These are phyloP conservation scores for Spheniscus humboldti DNA, from an alignment of 2,797 vertebrate species.

Conservation along the genomic window DNA sequence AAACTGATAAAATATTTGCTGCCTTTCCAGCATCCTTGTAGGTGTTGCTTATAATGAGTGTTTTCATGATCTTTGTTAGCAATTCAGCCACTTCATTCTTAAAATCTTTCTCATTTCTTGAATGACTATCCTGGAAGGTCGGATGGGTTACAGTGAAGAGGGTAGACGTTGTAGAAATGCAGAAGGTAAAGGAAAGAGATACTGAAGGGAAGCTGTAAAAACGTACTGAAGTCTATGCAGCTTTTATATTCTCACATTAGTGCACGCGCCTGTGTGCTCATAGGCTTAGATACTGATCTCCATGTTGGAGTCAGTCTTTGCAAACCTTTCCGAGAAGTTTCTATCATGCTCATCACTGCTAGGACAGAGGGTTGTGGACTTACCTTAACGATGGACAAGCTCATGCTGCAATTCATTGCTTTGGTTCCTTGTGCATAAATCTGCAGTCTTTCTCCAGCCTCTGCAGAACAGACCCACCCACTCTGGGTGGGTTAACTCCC, in stretches of 20 bases:
- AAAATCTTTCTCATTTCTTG: not conserved
- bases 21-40: not conserved
- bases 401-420: not conserved
- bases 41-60: not conserved
- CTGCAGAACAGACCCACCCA: not conserved
- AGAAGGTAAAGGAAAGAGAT: not conserved
- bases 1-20: not conserved
- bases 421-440: not conserved
- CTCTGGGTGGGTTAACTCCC: not conserved
- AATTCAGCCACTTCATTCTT: not conserved
- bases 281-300: not conserved
- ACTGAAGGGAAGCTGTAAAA: not conserved
- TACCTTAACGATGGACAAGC: not conserved
- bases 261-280: not conserved
- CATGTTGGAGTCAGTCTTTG: not conserved
- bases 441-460: not conserved
- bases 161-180: not conserved
- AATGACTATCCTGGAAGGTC: not conserved
- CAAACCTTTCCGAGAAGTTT: not conserved
- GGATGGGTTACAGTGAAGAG: not conserved
- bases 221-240: rapidly evolving
- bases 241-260: not conserved
- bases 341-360: not conserved
- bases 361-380: not conserved
- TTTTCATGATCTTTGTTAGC: not conserved